These are phyloP conservation scores for Gastrophryne carolinensis DNA, from an alignment of 2,797 vertebrate genomes.

Conservation along the genomic window DNA sequence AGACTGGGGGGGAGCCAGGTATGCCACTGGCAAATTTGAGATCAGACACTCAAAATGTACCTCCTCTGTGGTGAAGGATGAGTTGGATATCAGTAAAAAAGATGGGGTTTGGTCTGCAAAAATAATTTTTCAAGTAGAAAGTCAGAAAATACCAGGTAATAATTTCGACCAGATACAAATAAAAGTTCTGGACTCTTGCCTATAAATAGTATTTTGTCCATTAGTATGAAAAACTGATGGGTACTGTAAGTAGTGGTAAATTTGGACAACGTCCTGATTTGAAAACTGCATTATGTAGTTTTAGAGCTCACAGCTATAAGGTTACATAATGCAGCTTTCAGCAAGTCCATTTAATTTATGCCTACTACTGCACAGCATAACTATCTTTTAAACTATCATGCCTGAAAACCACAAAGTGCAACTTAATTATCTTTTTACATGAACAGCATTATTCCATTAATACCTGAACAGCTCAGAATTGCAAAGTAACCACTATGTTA, in stretches of 20 bases:
- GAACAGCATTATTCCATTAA: slow-evolving; percentile 7
- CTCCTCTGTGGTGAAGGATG: too few species aligned
- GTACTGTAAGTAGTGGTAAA: not conserved
- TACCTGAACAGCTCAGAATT: not conserved
- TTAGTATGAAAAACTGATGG: not conserved
- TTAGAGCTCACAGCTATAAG: not conserved
- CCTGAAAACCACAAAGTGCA: not conserved
- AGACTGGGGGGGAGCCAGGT: too few species aligned
- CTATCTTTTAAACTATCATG: not conserved
- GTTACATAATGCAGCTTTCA: not conserved
- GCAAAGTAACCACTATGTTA: not conserved
- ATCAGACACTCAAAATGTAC: too few species aligned
- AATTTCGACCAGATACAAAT: too few species aligned
- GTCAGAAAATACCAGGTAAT: too few species aligned
- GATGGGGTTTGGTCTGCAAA: too few species aligned
- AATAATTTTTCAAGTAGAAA: too few species aligned
- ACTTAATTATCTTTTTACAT: not conserved
- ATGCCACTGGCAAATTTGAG: too few species aligned
- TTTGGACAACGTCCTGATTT: not conserved
- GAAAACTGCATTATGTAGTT: not conserved
- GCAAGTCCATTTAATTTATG: not conserved
- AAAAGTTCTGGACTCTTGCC: too few species aligned
- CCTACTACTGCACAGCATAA: not conserved
- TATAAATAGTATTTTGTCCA: too few species aligned
- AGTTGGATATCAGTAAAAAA: too few species aligned